A percentile compares a stretch with the other conserved stretches of the same genome.
These are phyloP conservation scores for Myotis findleyi DNA, from an alignment of 2,797 vertebrate species.

Conservation along the genomic window DNA sequence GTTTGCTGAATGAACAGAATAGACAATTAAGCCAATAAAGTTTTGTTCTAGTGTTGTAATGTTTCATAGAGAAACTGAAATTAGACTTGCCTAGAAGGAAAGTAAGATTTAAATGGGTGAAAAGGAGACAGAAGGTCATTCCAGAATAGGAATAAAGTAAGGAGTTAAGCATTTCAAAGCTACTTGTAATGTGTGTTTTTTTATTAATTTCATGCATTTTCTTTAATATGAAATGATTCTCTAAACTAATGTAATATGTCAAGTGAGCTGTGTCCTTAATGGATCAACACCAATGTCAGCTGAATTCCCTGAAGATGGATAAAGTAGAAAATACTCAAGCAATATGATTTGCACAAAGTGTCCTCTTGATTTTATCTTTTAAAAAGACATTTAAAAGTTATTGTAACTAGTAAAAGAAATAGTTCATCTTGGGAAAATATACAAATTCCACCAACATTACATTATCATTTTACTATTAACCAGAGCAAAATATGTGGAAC, in stretches of 20 bases:
- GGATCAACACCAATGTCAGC: neutral
- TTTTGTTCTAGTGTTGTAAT: neutral
- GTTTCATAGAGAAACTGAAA: neutral
- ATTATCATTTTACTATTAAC: neutral
- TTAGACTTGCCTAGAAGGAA: neutral
- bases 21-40: neutral
- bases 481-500: neutral
- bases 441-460: neutral
- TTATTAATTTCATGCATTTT: neutral
- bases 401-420: neutral
- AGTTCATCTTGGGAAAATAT: constrained; percentile 3
- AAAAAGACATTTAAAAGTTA: neutral
- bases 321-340: neutral
- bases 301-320: neutral
- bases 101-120: neutral
- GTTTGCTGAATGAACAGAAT: neutral
- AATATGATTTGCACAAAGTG: neutral
- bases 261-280: neutral
- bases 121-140: neutral
- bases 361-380: neutral
- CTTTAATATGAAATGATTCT: neutral
- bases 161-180: neutral
- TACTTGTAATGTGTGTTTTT: neutral
- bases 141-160: neutral
- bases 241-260: neutral